Conservation (phyloP, 2,888 invertebrate genomes). For the Drosophila gaucha region DNA sequence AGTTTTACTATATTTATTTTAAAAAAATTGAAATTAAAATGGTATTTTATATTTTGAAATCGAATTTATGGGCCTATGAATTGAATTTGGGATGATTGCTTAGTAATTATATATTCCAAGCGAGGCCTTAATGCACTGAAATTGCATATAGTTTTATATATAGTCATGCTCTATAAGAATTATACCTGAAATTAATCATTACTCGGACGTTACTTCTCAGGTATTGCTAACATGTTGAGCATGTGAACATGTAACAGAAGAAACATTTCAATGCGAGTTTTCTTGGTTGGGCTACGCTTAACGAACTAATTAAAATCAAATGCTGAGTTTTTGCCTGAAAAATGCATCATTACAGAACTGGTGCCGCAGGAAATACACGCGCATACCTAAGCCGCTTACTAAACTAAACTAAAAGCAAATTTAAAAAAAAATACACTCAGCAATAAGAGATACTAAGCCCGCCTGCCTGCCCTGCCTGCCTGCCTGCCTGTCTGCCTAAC, state of each 20-base stretch:
- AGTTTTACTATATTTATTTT: no score
- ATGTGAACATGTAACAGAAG: neutral
- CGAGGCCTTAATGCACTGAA: neutral
- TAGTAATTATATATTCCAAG: no score
- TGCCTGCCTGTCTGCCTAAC: conserved; percentile 27
- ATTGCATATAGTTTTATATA: neutral
- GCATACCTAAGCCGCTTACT: conserved; percentile 27
- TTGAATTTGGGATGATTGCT: no score
- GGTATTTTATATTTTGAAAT: no score
- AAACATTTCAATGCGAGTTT: conserved; percentile 12
- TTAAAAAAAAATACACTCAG: conserved; percentile 1
- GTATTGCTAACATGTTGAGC: conserved; percentile 18
- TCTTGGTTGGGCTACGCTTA: conserved; percentile 12
- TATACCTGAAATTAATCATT: conserved; percentile 15
- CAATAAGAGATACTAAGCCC: conserved; percentile 23
- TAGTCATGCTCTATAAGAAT: neutral
- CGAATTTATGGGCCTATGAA: no score
- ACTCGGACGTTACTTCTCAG: conserved; percentile 12
- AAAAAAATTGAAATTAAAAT: no score
- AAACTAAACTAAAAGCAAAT: conserved; percentile 33
- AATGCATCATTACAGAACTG: conserved; percentile 41
- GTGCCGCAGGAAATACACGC: conserved; percentile 32
- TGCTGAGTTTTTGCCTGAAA: conserved; percentile 17
- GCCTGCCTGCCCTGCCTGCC: conserved; percentile 38
- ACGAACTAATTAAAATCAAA: conserved; percentile 10